phyloP scores from a whole-genome alignment of 2,888 invertebrate species.

The Sarcophaga rosellei region DNA sequence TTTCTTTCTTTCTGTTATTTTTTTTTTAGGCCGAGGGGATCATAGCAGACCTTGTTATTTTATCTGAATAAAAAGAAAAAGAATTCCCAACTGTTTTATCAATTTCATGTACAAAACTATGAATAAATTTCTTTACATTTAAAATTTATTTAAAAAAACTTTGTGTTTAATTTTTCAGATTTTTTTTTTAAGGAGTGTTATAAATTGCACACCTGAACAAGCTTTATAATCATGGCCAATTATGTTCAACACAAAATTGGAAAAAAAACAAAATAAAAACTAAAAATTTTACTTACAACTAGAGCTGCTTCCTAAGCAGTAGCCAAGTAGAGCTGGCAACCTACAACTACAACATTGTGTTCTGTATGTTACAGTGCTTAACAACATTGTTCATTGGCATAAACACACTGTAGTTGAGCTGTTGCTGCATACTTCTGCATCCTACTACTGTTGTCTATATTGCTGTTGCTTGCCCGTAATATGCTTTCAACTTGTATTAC shows the following conservation, averaged over 20 bases:
- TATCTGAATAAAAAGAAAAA: no score
- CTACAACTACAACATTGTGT: conserved; percentile 3
- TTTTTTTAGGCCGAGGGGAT: not conserved
- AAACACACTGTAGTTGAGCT: conserved; percentile 11
- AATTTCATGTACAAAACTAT: conserved; percentile 16
- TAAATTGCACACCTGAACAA: conserved; percentile 81
- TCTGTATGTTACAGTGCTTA: conserved; percentile 5
- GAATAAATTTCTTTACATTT: not conserved
- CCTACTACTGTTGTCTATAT: conserved; percentile 29
- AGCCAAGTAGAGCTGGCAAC: no score
- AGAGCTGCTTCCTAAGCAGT: conserved; percentile 33
- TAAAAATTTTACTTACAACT: conserved; percentile 51
- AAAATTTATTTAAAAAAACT: not conserved
- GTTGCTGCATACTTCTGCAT: conserved; percentile 39
- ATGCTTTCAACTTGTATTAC: conserved; percentile 38
- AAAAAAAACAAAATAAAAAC: no score
- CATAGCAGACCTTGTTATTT: not conserved
- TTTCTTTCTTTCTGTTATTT: not conserved
- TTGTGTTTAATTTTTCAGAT: not conserved
- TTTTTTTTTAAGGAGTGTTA: conserved; percentile 69
- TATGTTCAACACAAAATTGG: conserved; percentile 78
- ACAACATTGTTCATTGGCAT: conserved; percentile 36
- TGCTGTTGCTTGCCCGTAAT: conserved; percentile 6
- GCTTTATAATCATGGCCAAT: conserved; percentile 81
- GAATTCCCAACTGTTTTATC: not conserved